Base-by-base conservation (phyloP, 2,113 vertebrate species). In the Leuciscus idus region DNA sequence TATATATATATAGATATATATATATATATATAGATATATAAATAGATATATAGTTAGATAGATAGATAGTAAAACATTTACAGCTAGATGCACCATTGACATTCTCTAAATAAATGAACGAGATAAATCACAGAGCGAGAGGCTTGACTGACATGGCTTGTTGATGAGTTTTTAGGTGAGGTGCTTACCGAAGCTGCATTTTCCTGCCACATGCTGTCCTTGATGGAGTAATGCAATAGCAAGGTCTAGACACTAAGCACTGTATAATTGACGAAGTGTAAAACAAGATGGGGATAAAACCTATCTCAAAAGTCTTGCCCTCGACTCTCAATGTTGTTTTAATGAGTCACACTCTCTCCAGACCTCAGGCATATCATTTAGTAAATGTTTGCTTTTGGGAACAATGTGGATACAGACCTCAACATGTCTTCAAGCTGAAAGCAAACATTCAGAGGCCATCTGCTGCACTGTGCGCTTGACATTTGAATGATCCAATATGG, bases 241-340 rank as follows among this genome's bases (percentile, higher is more conserved):
- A 36, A 92, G 87, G 93, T 93, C 94, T 91, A 93, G 93, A 94
- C 94, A 81, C 87, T 82, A 73, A 84, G 81, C 87, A 87, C 86
- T 95, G 89, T 92, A 95, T 95, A 93, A 95, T 94, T 95, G 90
- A 95, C 92, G 89, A 94, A 91, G 89, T 94, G 93, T 93, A 95
- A 95, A 95, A 93, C 91, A 94, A 93, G 92, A 93, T 92, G 90
- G 85, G 89, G 26, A 92, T 91, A 87, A 89, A 83, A 88, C 62
- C 82, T 92, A 90, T 91, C 81, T 66, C 66, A 85, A 83, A 75
- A 70, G 79, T 87, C 75, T 55, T 72, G 79, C 82, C 59, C 76
- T 70, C 5, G 7, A 87, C 79, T 82, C 81, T 78, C 87, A 88
- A 88, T 90, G 87, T 92, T 55, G 89, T 6, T 43, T 76, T 84